Percentiles rank a stretch among this genome's conserved stretches.
Conservation (phyloP, 2,888 invertebrate genomes). For the Ectropis crepuscularia region DNA sequence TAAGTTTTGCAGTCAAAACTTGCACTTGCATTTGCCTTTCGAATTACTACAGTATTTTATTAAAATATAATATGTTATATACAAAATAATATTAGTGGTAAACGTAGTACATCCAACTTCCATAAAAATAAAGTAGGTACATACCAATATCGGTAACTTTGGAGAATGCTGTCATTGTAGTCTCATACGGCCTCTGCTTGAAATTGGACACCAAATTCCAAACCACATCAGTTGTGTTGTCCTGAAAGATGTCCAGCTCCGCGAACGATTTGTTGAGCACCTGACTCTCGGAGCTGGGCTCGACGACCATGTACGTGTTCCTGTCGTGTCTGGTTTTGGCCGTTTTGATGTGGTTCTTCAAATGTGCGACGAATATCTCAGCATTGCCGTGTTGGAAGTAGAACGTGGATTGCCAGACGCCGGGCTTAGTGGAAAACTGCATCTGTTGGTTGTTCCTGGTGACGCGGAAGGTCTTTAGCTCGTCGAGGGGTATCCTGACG, state of each 20-base stretch:
- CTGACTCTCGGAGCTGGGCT: slow-evolving; percentile 85
- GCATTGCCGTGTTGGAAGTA: slow-evolving; percentile 95
- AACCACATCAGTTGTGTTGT: slow-evolving; percentile 87
- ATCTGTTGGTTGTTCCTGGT: slow-evolving; percentile 75
- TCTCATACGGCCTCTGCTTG: slow-evolving; percentile 89
- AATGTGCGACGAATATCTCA: slow-evolving; percentile 87
- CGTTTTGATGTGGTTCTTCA: slow-evolving; percentile 87
- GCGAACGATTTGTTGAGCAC: slow-evolving; percentile 94
- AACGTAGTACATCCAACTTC: too few relatives aligned
- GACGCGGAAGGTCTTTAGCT: slow-evolving; percentile 73
- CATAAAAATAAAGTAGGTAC: slow-evolving; percentile 14
- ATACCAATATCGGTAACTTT: slow-evolving; percentile 92
- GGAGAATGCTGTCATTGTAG: slow-evolving; percentile 93
- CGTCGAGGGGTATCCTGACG: slow-evolving; percentile 69
- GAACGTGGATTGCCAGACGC: slow-evolving; percentile 90
- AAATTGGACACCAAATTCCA: slow-evolving; percentile 85
- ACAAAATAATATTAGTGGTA: too few relatives aligned
- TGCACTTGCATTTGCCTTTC: too few relatives aligned
- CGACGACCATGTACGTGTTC: slow-evolving; percentile 86
- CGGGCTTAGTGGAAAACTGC: slow-evolving; percentile 74
- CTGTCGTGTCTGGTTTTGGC: slow-evolving; percentile 89
- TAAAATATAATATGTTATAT: too few relatives aligned
- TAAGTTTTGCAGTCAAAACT: too few relatives aligned
- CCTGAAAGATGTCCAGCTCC: slow-evolving; percentile 92
- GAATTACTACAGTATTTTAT: too few relatives aligned